Conservation (phyloP, 2,888 invertebrate genomes). For the Chrysotoxum bicinctum region DNA sequence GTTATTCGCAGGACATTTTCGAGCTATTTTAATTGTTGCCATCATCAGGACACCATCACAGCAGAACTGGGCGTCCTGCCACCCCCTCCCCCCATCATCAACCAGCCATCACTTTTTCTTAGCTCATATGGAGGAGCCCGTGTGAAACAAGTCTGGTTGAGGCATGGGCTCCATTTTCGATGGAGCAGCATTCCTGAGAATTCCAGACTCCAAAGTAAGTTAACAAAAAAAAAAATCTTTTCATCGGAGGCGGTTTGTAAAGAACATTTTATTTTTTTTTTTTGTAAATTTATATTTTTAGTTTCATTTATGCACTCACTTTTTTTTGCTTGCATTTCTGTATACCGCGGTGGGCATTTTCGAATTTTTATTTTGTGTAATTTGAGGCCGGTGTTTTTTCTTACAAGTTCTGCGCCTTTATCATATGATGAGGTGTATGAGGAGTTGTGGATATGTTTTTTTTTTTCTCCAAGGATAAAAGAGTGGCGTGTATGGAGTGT, state of each 20-base stretch:
- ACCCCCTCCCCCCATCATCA: neutral
- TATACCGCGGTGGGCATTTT: slow-evolving; percentile 50
- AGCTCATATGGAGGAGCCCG: slow-evolving; percentile 6
- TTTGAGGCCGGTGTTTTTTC: slow-evolving; percentile 67
- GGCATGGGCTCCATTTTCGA: slow-evolving; percentile 68
- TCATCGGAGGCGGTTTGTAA: slow-evolving; percentile 45
- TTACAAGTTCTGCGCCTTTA: slow-evolving; percentile 27
- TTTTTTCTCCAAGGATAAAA: slow-evolving; percentile 47
- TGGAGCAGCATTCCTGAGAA: slow-evolving; percentile 65
- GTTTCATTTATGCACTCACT: slow-evolving; percentile 8
- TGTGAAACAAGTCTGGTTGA: slow-evolving; percentile 58
- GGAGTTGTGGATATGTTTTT: neutral
- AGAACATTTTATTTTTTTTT: slow-evolving; percentile 26
- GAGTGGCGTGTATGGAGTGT: slow-evolving; percentile 40
- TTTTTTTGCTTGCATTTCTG: slow-evolving; percentile 32
- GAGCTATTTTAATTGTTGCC: slow-evolving; percentile 63
- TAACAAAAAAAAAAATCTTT: slow-evolving; percentile 28
- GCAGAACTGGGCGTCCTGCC: slow-evolving; percentile 1
- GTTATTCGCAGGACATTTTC: slow-evolving; percentile 66
- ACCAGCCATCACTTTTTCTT: neutral
- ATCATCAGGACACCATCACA: slow-evolving; percentile 55
- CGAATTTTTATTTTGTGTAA: slow-evolving; percentile 70
- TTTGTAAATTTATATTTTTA: slow-evolving; percentile 28
- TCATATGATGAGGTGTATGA: neutral
- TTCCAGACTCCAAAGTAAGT: slow-evolving; percentile 24